Conservation (phyloP, 2,797 vertebrate species). For the Coranthus polyacanthus region DNA sequence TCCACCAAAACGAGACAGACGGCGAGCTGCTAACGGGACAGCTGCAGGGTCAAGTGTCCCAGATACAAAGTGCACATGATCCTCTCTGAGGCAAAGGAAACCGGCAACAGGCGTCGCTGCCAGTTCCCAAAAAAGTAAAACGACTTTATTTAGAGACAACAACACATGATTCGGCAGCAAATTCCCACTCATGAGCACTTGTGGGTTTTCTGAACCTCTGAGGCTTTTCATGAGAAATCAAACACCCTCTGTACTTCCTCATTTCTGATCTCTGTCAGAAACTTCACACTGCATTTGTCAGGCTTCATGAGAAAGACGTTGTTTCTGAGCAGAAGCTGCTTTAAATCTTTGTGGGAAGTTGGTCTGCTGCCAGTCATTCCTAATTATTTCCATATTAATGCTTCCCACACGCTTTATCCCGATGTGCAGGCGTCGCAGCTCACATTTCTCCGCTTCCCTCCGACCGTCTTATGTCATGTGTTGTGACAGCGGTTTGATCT, state of each 20-base stretch:
- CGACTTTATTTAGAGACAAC: slow-evolving; percentile 39
- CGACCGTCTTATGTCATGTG: neutral
- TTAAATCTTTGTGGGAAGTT: neutral
- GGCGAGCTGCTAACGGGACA: slow-evolving; percentile 43
- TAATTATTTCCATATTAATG: slow-evolving; percentile 32
- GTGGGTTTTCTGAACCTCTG: neutral
- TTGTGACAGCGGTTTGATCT: slow-evolving; percentile 12
- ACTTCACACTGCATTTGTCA: neutral
- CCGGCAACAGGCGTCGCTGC: neutral
- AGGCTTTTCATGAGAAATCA: slow-evolving; percentile 3
- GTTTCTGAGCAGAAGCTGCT: neutral
- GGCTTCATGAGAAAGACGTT: neutral
- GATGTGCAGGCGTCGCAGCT: neutral
- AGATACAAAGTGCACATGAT: slow-evolving; percentile 17
- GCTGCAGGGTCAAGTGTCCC: slow-evolving; percentile 56
- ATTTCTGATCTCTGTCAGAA: neutral
- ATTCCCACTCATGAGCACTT: neutral
- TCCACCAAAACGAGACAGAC: slow-evolving; percentile 8
- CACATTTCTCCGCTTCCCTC: neutral
- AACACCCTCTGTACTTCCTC: neutral
- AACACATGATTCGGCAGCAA: slow-evolving; percentile 4
- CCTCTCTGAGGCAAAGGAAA: slow-evolving; percentile 3
- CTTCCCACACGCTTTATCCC: neutral
- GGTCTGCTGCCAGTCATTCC: neutral
- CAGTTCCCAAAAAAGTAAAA: slow-evolving; percentile 13